Evolutionary conservation across 2,113 vertebrate species (phyloP), one percentile per base, ranked within the genome.

Genomic region (Serranochromis macrocephalus): DNA sequence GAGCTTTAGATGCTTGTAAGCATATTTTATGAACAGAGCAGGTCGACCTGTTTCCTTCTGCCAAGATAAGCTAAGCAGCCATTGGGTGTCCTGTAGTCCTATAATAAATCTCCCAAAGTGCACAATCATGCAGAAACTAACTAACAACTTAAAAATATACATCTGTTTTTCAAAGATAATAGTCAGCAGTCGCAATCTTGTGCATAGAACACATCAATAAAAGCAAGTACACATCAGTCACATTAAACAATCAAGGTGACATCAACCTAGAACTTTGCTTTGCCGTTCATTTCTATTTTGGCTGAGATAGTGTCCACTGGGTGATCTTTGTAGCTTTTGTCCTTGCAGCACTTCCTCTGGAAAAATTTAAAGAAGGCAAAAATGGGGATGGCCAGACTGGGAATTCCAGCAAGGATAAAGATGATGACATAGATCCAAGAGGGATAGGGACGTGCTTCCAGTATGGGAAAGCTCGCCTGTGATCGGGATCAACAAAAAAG

Each of bases 361-460:
- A 98, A 94, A 88, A 94, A 78, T 93, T 96, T 98, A 94, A 95
- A 97, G 89, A 97, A 14, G 12, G 97, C 97, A 13, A 96, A 94
- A 4, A 1, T 1, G 0, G 98, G 98, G 54, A 99, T 97, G 73
- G 4, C 0, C 83, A 99, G 91, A 92, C 97, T 96, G 2, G 99
- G 99, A 54, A 97, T 17, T 11, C 98, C 98, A 0, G 97, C 95
- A 1, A 99, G 88, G 17, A 98, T 21, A 29, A 99, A 97, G 89
- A 99, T 97, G 36, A 99, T 91, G 1, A 3, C 91, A 0, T 97
- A 96, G 19, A 97, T 93, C 97, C 97, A 99, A 16, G 0, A 0
- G 0, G 98, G 98, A 80, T 96, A 99, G 1, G 40, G 0, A 7
- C 71, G 7, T 7, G 85, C 38, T 36, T 95, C 78, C 16, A 97